phyloP scores from a whole-genome alignment of 2,113 vertebrate species.

The Machaerirhynchus nigripectus region DNA sequence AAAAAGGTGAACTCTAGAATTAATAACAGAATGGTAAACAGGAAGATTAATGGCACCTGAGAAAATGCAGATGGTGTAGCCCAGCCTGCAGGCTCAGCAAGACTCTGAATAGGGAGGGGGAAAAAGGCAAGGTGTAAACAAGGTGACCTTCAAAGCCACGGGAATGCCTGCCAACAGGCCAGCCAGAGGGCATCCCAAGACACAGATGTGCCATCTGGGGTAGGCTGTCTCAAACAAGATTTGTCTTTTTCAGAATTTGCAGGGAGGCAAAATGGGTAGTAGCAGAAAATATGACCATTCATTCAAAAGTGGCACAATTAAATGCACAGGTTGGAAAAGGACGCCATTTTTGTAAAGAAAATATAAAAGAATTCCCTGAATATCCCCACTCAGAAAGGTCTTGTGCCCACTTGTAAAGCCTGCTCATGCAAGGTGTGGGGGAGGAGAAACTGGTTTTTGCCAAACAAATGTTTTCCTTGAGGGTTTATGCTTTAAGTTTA shows the following conservation, averaged over 20 bases:
- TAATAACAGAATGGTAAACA: slow-evolving; percentile 68
- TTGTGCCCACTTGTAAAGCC: background rate
- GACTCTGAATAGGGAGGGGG: slow-evolving; percentile 2
- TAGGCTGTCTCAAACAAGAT: slow-evolving; percentile 36
- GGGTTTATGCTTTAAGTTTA: background rate
- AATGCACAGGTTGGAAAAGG: background rate
- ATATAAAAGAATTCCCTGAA: background rate
- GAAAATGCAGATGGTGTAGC: slow-evolving; percentile 69
- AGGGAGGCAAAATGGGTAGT: background rate
- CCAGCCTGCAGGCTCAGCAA: slow-evolving; percentile 67
- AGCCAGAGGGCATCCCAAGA: slow-evolving; percentile 34
- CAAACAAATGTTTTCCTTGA: slow-evolving; percentile 13
- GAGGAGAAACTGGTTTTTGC: slow-evolving; percentile 18
- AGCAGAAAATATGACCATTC: background rate
- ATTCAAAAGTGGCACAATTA: background rate
- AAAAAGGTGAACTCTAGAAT: slow-evolving; percentile 65
- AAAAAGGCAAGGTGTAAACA: slow-evolving; percentile 1
- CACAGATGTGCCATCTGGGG: slow-evolving; percentile 61
- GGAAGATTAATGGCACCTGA: slow-evolving; percentile 57
- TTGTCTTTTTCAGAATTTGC: slow-evolving; percentile 15
- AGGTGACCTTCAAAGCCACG: slow-evolving; percentile 47
- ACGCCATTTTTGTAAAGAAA: background rate
- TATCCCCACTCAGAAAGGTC: background rate
- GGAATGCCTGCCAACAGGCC: slow-evolving; percentile 43
- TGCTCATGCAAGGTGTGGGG: background rate